Conservation (phyloP, 1,140 invertebrate genomes). For the Brachystomella parvula region DNA sequence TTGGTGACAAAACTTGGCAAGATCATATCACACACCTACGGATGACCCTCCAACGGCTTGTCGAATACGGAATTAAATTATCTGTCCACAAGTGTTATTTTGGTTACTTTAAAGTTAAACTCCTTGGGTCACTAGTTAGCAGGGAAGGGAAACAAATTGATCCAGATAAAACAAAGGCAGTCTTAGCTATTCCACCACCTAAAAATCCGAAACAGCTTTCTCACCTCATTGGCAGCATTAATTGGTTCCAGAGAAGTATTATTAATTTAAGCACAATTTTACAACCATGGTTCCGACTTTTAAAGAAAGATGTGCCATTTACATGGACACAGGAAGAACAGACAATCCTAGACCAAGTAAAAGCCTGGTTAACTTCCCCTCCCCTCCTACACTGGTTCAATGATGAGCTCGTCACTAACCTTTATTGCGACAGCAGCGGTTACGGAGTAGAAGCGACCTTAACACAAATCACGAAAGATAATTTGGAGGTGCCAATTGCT, state of each 20-base stretch:
- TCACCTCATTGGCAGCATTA: neutral
- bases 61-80: constrained; percentile 14
- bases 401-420: neutral
- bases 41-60: constrained; percentile 38
- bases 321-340: neutral
- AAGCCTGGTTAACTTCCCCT: neutral
- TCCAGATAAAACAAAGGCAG: neutral
- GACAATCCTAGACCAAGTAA: neutral
- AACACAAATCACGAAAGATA: neutral
- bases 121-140: neutral
- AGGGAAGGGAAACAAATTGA: constrained; percentile 3
- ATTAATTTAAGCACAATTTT: neutral
- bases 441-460: neutral
- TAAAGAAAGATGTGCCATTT: neutral
- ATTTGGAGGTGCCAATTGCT: neutral
- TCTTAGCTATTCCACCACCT: neutral
- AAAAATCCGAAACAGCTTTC: neutral
- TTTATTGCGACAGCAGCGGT: no score
- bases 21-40: constrained; percentile 42
- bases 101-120: neutral
- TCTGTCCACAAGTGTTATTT: neutral
- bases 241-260: neutral
- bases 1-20: constrained; percentile 39
- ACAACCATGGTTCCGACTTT: neutral
- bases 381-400: neutral